These are phyloP conservation scores for Aporophyla nigra DNA, from an alignment of 2,888 invertebrate genomes.

Conservation along the genomic window DNA sequence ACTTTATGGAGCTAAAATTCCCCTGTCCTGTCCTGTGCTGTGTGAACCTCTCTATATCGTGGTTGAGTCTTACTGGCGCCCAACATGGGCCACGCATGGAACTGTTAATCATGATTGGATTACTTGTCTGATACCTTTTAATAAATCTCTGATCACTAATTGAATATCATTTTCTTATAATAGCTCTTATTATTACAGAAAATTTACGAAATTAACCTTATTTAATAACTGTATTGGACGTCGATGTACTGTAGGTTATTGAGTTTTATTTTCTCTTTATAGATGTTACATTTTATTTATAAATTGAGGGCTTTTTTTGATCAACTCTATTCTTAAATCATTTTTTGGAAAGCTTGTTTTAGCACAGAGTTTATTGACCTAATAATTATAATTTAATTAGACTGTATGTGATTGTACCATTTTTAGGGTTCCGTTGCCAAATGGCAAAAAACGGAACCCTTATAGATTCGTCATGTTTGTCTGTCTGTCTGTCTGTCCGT, in stretches of 20 bases:
- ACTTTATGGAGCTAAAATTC: fast-evolving
- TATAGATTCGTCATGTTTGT: too few species aligned
- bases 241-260: neutral
- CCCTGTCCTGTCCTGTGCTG: too few species aligned
- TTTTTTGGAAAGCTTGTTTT: too few species aligned
- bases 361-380: neutral
- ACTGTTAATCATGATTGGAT: constrained; percentile 33
- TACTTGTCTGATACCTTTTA: constrained; percentile 33
- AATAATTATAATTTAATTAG: neutral
- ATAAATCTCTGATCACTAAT: constrained; percentile 35
- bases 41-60: neutral
- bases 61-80: constrained; percentile 28
- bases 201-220: neutral
- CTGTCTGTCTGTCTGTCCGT: too few species aligned
- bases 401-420: neutral
- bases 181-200: constrained; percentile 13
- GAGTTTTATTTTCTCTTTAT: neutral
- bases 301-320: neutral
- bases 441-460: too few species aligned
- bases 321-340: neutral
- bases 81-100: constrained; percentile 25
- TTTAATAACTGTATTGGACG: constrained; percentile 3
- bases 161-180: constrained; percentile 12
- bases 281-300: neutral
- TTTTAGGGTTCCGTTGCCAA: too few species aligned